Conservation (phyloP, 2,888 invertebrate genomes). For the Zhuqinia jingwanae region DNA sequence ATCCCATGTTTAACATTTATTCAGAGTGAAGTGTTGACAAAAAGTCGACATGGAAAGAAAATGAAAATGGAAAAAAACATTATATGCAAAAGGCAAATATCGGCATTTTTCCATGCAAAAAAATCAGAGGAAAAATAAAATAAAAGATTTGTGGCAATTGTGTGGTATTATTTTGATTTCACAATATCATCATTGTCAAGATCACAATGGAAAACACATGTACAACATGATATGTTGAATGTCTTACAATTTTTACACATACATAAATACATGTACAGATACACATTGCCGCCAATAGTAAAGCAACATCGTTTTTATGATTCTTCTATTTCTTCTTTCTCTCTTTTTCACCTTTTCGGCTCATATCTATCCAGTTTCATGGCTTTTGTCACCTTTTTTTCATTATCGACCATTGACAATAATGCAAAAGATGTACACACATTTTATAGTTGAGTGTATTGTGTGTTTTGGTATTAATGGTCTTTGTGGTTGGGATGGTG, state of each 20-base stretch:
- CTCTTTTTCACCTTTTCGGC: too few species aligned
- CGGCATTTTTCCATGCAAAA: neutral
- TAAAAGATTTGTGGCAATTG: slow-evolving; percentile 1
- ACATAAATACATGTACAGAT: too few species aligned
- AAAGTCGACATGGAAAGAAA: slow-evolving; percentile 24
- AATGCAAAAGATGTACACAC: too few species aligned
- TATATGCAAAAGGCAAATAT: slow-evolving; percentile 13
- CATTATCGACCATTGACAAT: too few species aligned
- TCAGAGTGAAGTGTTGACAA: slow-evolving; percentile 52
- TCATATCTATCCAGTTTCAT: too few species aligned
- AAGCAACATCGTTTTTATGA: neutral
- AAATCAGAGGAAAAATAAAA: neutral
- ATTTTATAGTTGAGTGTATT: too few species aligned
- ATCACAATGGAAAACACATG: slow-evolving; percentile 31
- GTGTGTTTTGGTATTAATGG: too few species aligned
- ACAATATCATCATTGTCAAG: slow-evolving; percentile 31
- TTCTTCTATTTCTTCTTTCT: too few species aligned
- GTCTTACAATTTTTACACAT: too few species aligned
- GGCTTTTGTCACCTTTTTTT: too few species aligned
- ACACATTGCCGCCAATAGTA: neutral
- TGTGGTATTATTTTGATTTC: slow-evolving; percentile 42
- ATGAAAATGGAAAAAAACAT: neutral
- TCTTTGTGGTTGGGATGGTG: too few species aligned
- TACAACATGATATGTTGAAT: neutral
- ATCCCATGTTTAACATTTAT: slow-evolving; percentile 27